A percentile compares a stretch with the other conserved stretches of the same genome.
phyloP scores from a whole-genome alignment of 2,797 vertebrate genomes.

The Chloroceryle amazona region DNA sequence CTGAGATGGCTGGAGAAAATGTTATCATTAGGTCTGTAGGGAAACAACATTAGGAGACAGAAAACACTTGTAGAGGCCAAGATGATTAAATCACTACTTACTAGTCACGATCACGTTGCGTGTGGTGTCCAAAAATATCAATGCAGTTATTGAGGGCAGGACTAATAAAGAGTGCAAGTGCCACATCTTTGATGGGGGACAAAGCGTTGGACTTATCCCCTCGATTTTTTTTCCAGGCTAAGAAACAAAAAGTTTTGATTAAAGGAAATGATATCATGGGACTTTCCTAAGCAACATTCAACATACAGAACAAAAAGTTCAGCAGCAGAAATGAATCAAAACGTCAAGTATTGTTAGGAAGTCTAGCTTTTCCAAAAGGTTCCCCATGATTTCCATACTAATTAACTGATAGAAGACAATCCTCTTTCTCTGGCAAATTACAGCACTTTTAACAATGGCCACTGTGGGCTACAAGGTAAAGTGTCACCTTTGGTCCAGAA shows the following conservation, averaged over 20 bases:
- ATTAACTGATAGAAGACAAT: background rate
- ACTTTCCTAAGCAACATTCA: conserved; percentile 35
- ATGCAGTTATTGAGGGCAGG: conserved; percentile 35
- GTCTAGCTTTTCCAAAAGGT: conserved; percentile 14
- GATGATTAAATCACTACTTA: conserved; percentile 64
- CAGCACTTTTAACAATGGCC: background rate
- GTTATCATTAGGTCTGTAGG: conserved; percentile 71
- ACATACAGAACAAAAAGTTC: conserved; percentile 11
- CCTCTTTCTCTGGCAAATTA: background rate
- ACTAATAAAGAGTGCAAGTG: background rate
- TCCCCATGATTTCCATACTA: conserved; percentile 28
- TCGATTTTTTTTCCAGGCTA: background rate
- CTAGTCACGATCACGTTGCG: background rate
- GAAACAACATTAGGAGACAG: conserved; percentile 68
- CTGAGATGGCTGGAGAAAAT: conserved; percentile 56
- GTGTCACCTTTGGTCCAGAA: background rate
- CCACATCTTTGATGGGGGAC: background rate
- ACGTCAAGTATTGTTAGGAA: background rate
- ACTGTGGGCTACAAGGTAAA: background rate
- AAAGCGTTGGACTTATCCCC: background rate
- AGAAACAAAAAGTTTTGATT: conserved; percentile 14
- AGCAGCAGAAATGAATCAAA: conserved; percentile 47
- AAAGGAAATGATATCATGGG: conserved; percentile 62
- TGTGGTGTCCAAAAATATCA: conserved; percentile 58
- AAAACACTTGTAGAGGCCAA: conserved; percentile 61